These are phyloP conservation scores for Iguana delicatissima DNA, from an alignment of 2,797 vertebrate species.

Conservation along the genomic window DNA sequence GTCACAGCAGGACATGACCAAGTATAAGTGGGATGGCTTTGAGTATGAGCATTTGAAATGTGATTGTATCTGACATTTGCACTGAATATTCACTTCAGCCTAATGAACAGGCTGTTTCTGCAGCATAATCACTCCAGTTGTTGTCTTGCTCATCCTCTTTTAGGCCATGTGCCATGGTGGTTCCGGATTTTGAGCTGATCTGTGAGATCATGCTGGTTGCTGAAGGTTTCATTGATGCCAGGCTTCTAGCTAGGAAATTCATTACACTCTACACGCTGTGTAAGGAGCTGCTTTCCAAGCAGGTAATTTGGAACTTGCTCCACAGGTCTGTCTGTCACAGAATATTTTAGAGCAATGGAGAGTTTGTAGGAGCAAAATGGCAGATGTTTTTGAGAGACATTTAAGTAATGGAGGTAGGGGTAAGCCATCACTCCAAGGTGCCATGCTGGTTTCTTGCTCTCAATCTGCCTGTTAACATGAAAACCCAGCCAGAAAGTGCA, in stretches of 20 bases:
- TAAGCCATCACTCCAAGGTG: neutral
- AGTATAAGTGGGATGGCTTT: neutral
- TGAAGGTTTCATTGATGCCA: constrained; percentile 81
- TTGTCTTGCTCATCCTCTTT: constrained; percentile 3
- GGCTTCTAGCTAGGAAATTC: constrained; percentile 81
- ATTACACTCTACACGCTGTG: constrained; percentile 82
- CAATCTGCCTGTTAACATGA: constrained; percentile 27
- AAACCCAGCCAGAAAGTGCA: constrained; percentile 9
- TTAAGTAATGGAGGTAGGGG: neutral
- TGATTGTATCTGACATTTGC: neutral
- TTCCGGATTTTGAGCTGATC: constrained; percentile 82
- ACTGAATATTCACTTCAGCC: neutral
- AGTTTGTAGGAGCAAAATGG: neutral
- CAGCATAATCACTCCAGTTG: neutral
- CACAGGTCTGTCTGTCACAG: neutral
- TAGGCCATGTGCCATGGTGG: constrained; percentile 83
- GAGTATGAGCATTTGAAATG: neutral
- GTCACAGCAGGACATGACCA: neutral
- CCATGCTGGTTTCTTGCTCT: neutral
- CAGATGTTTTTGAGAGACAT: fast-evolving
- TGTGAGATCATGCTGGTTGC: constrained; percentile 85
- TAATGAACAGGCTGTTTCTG: neutral
- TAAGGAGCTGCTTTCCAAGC: constrained; percentile 81
- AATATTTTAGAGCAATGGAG: neutral
- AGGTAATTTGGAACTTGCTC: constrained; percentile 70